Evolutionary conservation across 1,140 invertebrate species (phyloP), one percentile per base, ranked within the genome.

Genomic region (Drosophila truncata): DNA sequence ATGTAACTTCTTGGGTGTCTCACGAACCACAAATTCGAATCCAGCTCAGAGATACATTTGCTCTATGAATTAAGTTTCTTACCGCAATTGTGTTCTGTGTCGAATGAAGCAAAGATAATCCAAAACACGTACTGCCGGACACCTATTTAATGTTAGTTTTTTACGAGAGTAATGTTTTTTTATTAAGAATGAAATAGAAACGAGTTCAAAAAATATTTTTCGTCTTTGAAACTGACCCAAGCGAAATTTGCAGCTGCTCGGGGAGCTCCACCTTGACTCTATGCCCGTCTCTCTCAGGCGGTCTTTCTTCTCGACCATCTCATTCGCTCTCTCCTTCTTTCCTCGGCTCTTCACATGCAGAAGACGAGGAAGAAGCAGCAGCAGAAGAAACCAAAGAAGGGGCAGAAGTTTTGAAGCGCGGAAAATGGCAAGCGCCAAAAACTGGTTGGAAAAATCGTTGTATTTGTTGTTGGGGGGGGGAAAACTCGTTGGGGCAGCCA

Each of bases 391-490:
- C 42, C n/a, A 49, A 75, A 54, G 47, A 54, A 71, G 69, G 66
- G 66, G 65, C 75, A 69, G 59, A 72, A 64, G 72, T 74, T 59
- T 71, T 87, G 70, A 79, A 87, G 78, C 78, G 78, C 85, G 84
- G 86, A 88, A 88, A 88, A 88, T 90, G 84, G 84, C 81, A 88
- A 88, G 82, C 85, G 78, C 85, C 85, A 79, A 88, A 88, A 88
- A 90, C 85, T 90, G 85, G 85, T 88, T 80, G 83, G 83, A 80
- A 87, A 70, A 87, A 85, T 90, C 67, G 82, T 69, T 73, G 52
- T 37, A 55, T 55, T 55, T 55, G 35, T 61, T 62, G 67, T 66
- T 44, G 50, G 18, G 50, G 9, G 50, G 9, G 52, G 73, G 46
- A 18, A 27, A 78, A 78, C 75, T 78, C 50, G 75, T 78, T 78